These are phyloP conservation scores for Leptonema lineaticorne DNA, from an alignment of 1,140 invertebrate genomes.

Conservation along the genomic window DNA sequence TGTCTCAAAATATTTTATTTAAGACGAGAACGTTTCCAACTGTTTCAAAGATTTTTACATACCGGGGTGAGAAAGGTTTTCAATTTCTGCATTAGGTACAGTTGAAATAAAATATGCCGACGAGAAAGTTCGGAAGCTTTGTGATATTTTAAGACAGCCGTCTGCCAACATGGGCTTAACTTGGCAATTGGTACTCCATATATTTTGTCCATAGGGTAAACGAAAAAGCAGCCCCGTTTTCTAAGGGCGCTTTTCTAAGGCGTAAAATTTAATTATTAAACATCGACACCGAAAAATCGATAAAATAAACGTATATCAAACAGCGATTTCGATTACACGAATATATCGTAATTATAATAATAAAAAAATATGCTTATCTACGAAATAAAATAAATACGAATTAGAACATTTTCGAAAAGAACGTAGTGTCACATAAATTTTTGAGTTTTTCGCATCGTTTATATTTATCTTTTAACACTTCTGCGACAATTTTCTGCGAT, in stretches of 20 bases:
- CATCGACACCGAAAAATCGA: too few species aligned
- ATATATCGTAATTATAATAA: neutral
- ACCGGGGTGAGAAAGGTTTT: neutral
- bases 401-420: neutral
- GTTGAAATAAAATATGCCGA: conserved; percentile 22
- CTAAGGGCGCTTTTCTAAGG: neutral
- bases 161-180: conserved; percentile 42
- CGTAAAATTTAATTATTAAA: too few species aligned
- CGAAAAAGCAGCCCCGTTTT: conserved; percentile 30
- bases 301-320: too few species aligned
- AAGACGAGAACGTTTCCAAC: too few species aligned
- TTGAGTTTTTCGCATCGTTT: neutral
- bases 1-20: too few species aligned
- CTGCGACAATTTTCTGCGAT: neutral
- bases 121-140: conserved; percentile 35
- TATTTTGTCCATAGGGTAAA: conserved; percentile 40
- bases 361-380: neutral
- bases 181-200: conserved; percentile 42
- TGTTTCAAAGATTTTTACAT: too few species aligned
- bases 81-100: conserved; percentile 11
- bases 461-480: conserved; percentile 16
- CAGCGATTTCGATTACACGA: too few species aligned
- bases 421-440: neutral
- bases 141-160: conserved; percentile 42
- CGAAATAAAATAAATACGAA: neutral